These are phyloP conservation scores for Ornithoptera priamus DNA, from an alignment of 2,888 invertebrate genomes.

Conservation along the genomic window DNA sequence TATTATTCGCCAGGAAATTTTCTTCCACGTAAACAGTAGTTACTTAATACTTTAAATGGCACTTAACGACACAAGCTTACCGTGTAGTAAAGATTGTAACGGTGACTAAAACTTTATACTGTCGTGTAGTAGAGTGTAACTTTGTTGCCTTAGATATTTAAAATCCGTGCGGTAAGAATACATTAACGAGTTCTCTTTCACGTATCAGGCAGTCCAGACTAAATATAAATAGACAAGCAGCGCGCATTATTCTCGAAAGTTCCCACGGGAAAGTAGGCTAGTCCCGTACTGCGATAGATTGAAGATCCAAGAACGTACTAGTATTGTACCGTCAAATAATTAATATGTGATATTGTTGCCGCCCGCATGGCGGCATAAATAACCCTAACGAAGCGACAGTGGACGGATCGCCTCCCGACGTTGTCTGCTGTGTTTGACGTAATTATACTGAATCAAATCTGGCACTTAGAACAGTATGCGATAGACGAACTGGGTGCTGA, in stretches of 20 bases:
- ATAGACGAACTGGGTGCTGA: background rate
- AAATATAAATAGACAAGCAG: conserved; percentile 18
- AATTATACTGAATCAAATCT: conserved; percentile 21
- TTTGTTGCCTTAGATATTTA: no score
- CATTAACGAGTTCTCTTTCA: conserved; percentile 3
- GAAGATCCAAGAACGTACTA: conserved; percentile 33
- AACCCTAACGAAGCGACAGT: conserved; percentile 46
- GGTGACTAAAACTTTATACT: background rate
- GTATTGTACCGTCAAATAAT: conserved; percentile 49
- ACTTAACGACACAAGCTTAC: background rate
- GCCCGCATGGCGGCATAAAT: conserved; percentile 57
- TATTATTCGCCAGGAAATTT: background rate
- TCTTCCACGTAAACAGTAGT: background rate
- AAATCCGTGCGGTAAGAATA: background rate
- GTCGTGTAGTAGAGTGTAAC: no score
- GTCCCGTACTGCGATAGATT: conserved; percentile 4
- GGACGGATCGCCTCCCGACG: conserved; percentile 29
- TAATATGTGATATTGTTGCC: conserved; percentile 52
- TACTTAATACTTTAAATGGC: background rate
- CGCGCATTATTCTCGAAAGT: conserved; percentile 21
- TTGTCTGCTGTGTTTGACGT: conserved; percentile 4
- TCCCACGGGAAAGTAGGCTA: conserved; percentile 31
- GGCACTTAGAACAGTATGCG: conserved; percentile 5
- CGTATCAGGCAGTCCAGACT: conserved; percentile 15
- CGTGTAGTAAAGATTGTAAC: background rate